Percentiles rank a stretch among this genome's conserved stretches.
These are phyloP conservation scores for Vidua macroura DNA, from an alignment of 2,113 vertebrate species.

Conservation along the genomic window DNA sequence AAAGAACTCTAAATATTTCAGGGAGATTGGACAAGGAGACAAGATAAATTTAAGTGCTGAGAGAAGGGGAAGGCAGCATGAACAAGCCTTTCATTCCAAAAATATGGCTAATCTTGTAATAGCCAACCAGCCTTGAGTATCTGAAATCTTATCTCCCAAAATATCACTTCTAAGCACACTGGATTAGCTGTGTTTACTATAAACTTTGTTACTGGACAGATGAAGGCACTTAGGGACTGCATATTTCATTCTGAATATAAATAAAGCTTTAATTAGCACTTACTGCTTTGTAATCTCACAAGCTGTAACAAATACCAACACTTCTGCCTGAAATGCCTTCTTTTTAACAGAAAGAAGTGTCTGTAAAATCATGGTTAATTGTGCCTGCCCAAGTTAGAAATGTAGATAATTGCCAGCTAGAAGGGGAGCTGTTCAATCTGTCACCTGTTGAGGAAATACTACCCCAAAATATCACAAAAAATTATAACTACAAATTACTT, in stretches of 20 bases:
- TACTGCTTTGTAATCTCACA: neutral
- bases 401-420: neutral
- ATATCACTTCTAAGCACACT: slow-evolving; percentile 18
- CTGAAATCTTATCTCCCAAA: slow-evolving; percentile 43
- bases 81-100: slow-evolving; percentile 7
- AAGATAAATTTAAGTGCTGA: slow-evolving; percentile 1
- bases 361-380: neutral
- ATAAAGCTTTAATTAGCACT: slow-evolving; percentile 44
- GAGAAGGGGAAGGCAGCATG: neutral
- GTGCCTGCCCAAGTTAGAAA: neutral
- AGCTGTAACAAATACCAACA: neutral
- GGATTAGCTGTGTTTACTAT: slow-evolving; percentile 50
- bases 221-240: neutral
- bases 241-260: slow-evolving; percentile 29
- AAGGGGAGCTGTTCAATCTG: neutral
- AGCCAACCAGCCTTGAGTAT: neutral
- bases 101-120: slow-evolving; percentile 6
- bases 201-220: slow-evolving; percentile 10
- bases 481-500: neutral
- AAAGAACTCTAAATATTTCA: neutral
- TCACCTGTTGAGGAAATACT: neutral
- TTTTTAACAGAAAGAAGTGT: neutral
- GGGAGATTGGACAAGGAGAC: neutral
- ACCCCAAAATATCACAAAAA: neutral
- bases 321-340: neutral